Evolutionary conservation across 2,113 vertebrate species (phyloP).

Genomic region (Hippocampus barbouri): DNA sequence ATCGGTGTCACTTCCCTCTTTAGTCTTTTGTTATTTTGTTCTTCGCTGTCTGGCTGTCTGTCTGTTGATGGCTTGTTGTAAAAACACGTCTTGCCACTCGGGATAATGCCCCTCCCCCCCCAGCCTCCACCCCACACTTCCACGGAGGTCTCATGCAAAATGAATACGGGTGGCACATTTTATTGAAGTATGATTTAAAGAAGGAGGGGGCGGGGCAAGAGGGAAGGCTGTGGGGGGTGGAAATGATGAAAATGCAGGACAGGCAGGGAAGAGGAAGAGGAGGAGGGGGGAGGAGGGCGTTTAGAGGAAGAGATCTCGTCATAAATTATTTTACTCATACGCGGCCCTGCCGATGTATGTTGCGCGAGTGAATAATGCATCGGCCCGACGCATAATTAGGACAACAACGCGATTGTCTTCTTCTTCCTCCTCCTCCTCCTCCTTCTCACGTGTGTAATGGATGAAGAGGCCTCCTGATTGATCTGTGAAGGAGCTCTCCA

Average conservation of each 20-base stretch:
- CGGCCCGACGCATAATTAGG: slow-evolving; percentile 74
- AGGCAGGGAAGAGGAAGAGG: slow-evolving; percentile 39
- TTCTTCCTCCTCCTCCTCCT: slow-evolving; percentile 42
- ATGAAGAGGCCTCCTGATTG: slow-evolving; percentile 69
- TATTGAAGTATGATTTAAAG: slow-evolving; percentile 80
- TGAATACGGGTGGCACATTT: slow-evolving; percentile 74
- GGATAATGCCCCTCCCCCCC: slow-evolving; percentile 4
- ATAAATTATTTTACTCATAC: slow-evolving; percentile 80
- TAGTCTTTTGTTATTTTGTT: slow-evolving; percentile 2
- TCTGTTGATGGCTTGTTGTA: background rate
- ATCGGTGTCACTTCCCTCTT: slow-evolving; percentile 9
- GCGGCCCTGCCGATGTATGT: slow-evolving; percentile 72
- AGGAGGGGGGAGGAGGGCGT: slow-evolving; percentile 53
- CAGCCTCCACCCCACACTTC: slow-evolving; percentile 55
- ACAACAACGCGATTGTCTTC: slow-evolving; percentile 73
- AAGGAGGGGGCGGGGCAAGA: slow-evolving; percentile 10
- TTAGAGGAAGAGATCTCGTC: slow-evolving; percentile 67
- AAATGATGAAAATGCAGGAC: slow-evolving; percentile 44
- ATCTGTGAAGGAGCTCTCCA: slow-evolving; percentile 57
- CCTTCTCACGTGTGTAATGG: slow-evolving; percentile 61
- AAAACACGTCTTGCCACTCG: slow-evolving; percentile 7
- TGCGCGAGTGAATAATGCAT: slow-evolving; percentile 78
- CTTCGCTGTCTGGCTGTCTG: slow-evolving; percentile 1
- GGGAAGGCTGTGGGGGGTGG: background rate
- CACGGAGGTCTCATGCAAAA: slow-evolving; percentile 74